phyloP scores from a whole-genome alignment of 2,888 invertebrate genomes.

The Ochropleura leucogaster region DNA sequence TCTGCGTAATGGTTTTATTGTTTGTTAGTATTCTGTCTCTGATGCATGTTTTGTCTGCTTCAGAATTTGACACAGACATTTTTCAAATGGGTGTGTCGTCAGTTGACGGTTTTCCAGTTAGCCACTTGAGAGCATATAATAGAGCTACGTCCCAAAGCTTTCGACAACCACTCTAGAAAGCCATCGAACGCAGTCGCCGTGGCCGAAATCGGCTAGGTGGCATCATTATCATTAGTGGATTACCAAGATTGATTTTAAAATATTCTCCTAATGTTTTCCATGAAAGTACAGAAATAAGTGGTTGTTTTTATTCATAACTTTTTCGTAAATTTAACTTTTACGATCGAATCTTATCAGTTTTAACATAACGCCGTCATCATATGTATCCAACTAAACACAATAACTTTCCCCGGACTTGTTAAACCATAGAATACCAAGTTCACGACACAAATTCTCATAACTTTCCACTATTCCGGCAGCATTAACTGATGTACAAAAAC shows the following conservation, averaged over 20 bases:
- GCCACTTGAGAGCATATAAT: no score
- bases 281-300: background rate
- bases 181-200: no score
- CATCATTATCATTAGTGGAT: background rate
- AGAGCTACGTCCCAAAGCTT: no score
- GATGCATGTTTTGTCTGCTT: conserved; percentile 31
- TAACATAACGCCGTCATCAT: background rate
- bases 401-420: background rate
- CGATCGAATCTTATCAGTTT: background rate
- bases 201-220: no score
- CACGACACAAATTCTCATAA: conserved; percentile 22
- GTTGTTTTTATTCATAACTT: background rate
- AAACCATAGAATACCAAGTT: background rate
- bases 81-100: no score
- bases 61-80: no score
- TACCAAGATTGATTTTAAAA: background rate
- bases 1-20: conserved; percentile 58
- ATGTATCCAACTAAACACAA: background rate
- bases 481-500: conserved; percentile 67
- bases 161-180: no score
- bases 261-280: background rate
- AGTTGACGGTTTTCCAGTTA: background rate
- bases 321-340: background rate
- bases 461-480: background rate
- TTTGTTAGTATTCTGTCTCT: conserved; percentile 42